Evolutionary conservation across 2,888 invertebrate species (phyloP).

Genomic region (Metallyticus violacea): DNA sequence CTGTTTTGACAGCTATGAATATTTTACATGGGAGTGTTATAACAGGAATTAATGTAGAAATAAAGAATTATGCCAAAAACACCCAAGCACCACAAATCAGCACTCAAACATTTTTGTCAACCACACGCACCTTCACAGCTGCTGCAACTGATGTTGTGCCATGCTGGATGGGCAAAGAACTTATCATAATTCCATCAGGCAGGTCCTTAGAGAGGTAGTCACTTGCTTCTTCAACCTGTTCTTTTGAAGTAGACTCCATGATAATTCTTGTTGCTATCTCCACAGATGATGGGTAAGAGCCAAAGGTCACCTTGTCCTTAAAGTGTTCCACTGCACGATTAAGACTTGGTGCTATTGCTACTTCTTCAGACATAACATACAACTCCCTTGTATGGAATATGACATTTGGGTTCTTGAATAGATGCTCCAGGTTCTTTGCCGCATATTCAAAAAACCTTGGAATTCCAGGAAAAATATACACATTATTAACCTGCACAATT

Average conservation of each 20-base stretch:
- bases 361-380: constrained; percentile 41
- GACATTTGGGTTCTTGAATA: constrained; percentile 41
- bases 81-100: background rate
- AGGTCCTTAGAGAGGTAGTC: constrained; percentile 43
- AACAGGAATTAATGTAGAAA: no score
- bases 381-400: constrained; percentile 40
- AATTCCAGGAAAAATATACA: constrained; percentile 62
- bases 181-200: constrained; percentile 48
- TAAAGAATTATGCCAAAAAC: constrained; percentile 1
- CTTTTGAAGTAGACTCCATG: constrained; percentile 48
- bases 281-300: constrained; percentile 52
- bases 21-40: no score
- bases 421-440: constrained; percentile 37
- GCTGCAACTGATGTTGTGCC: background rate
- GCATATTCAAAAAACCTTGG: constrained; percentile 47
- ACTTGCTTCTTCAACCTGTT: constrained; percentile 44
- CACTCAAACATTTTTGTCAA: background rate
- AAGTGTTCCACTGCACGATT: constrained; percentile 50
- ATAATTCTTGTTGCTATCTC: constrained; percentile 50
- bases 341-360: constrained; percentile 43
- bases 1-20: no score
- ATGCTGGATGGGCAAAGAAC: constrained; percentile 36
- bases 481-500: constrained; percentile 50
- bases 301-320: constrained; percentile 51
- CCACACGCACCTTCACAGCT: constrained; percentile 38